These are phyloP conservation scores for Myripristis jacobus DNA, from an alignment of 2,797 vertebrate species.

Conservation along the genomic window DNA sequence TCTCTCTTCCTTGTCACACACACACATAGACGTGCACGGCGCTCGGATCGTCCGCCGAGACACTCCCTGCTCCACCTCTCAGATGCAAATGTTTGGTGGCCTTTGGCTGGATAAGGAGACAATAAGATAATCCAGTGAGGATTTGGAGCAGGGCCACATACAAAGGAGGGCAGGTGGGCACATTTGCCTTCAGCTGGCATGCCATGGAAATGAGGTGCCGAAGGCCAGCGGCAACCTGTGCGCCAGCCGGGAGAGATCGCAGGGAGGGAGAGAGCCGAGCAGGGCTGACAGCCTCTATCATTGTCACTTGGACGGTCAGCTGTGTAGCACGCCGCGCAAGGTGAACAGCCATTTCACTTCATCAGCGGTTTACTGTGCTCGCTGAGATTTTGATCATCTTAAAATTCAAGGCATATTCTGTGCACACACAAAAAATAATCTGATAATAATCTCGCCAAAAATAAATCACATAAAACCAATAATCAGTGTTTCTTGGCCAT, in stretches of 20 bases:
- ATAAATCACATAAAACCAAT: neutral
- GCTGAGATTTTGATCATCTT: neutral
- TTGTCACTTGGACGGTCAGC: constrained; percentile 19
- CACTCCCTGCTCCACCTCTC: constrained; percentile 56
- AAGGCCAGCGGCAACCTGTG: constrained; percentile 49
- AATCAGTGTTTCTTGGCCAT: neutral
- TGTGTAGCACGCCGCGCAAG: constrained; percentile 21
- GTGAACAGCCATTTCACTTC: constrained; percentile 5
- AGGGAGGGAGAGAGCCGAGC: constrained; percentile 6
- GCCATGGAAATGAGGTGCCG: constrained; percentile 64
- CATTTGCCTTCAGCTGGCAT: constrained; percentile 68
- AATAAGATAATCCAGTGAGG: constrained; percentile 63
- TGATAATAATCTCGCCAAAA: neutral
- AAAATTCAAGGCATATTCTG: neutral
- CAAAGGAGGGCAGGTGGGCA: constrained; percentile 68
- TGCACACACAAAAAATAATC: neutral
- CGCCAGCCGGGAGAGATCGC: constrained; percentile 1
- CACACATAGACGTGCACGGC: constrained; percentile 6
- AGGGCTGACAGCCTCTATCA: constrained; percentile 43
- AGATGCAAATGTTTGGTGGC: constrained; percentile 63
- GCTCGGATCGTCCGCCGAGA: constrained; percentile 29
- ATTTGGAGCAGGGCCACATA: constrained; percentile 51
- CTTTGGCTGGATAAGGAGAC: constrained; percentile 50
- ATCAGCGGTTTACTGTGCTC: neutral
- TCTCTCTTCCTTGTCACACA: constrained; percentile 21